These are phyloP conservation scores for Napeogenes sylphis DNA, from an alignment of 2,888 invertebrate species.

Conservation along the genomic window DNA sequence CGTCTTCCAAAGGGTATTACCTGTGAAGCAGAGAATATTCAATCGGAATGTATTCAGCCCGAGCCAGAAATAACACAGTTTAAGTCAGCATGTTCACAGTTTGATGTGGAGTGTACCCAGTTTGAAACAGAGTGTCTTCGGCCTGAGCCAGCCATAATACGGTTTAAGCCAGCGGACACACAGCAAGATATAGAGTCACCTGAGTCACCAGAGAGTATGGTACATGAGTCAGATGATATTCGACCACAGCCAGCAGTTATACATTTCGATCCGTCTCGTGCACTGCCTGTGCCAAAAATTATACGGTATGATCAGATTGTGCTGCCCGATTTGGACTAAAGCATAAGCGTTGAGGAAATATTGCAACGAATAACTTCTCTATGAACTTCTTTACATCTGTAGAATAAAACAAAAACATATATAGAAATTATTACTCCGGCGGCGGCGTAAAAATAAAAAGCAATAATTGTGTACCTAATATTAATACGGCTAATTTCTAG, in stretches of 20 bases:
- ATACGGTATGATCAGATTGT: slow-evolving; percentile 1
- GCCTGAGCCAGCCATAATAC: background rate
- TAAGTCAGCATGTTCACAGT: background rate
- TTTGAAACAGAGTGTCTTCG: background rate
- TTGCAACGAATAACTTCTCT: slow-evolving; percentile 74
- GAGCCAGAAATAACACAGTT: background rate
- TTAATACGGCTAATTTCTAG: slow-evolving; percentile 58
- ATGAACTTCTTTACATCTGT: slow-evolving; percentile 76
- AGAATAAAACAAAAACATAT: slow-evolving; percentile 53
- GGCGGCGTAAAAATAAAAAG: slow-evolving; percentile 54
- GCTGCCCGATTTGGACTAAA: background rate
- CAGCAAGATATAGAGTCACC: background rate
- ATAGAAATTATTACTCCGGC: slow-evolving; percentile 53
- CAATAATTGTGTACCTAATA: slow-evolving; percentile 72
- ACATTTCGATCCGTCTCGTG: slow-evolving; percentile 6
- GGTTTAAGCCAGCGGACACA: background rate
- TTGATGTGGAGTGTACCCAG: background rate
- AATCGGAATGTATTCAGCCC: background rate
- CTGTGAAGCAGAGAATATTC: background rate
- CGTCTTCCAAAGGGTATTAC: background rate
- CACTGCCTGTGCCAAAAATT: slow-evolving; percentile 2
- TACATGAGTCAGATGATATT: background rate
- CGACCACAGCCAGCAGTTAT: background rate
- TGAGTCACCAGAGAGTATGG: background rate
- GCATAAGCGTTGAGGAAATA: slow-evolving; percentile 37